Percentiles rank a stretch among this genome's conserved stretches.
These are phyloP conservation scores for Cochlearius cochlearius DNA, from an alignment of 2,113 vertebrate species.

Conservation along the genomic window DNA sequence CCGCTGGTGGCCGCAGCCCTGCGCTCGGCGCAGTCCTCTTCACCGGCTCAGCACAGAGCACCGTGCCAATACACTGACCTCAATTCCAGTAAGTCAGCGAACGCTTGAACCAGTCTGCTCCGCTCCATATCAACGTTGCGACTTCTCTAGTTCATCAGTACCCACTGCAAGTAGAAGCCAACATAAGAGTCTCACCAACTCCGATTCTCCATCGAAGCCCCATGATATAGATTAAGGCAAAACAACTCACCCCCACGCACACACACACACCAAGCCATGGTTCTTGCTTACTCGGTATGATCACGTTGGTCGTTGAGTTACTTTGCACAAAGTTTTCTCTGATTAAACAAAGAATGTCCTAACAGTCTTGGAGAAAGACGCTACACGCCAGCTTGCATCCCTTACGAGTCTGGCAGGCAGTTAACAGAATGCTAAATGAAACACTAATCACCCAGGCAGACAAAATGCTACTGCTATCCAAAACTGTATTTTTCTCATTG, in stretches of 20 bases:
- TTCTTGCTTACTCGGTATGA: background rate
- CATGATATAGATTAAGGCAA: background rate
- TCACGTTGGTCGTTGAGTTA: background rate
- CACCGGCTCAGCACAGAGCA: background rate
- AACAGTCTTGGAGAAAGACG: background rate
- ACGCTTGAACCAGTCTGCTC: accelerated
- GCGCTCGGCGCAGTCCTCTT: accelerated
- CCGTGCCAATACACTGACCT: background rate
- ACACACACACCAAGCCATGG: accelerated
- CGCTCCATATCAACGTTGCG: accelerated
- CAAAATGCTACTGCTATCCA: background rate
- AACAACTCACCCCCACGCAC: background rate
- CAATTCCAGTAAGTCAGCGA: background rate
- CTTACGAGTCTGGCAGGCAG: background rate
- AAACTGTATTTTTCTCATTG: background rate
- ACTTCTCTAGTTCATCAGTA: background rate
- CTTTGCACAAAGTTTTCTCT: background rate
- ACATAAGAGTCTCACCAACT: background rate
- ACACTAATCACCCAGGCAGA: background rate
- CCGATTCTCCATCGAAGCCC: background rate
- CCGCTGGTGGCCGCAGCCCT: background rate
- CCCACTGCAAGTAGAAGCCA: background rate
- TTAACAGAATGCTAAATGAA: background rate
- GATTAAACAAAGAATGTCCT: background rate
- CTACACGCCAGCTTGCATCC: background rate